Evolutionary conservation across 2,797 vertebrate genomes (phyloP), one percentile per base, ranked within the genome.

Genomic region (Neomorphus geoffroyi): DNA sequence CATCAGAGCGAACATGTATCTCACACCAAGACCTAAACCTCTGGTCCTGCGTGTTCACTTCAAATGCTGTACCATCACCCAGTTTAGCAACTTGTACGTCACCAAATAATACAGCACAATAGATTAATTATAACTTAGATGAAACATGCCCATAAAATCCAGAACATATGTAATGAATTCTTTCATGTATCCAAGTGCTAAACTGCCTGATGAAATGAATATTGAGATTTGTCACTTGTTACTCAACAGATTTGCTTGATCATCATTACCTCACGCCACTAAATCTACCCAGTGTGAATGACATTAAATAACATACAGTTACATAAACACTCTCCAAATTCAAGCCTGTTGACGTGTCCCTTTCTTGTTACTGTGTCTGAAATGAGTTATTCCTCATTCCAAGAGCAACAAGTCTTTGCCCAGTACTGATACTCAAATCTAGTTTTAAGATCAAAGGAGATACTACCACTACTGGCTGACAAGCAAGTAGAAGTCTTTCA

Each of bases 281-380:
- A 53, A 73, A 88, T 51, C 57, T 32, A 56, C 53, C 33, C 26
- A 16, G 35, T 14, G 57, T 41, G 37, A 78, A 87, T 45, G 41
- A 19, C 37, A 67, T 35, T 28, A 57, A 85, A 33, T 33, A 73
- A 65, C n/a, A 57, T 4, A 23, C 13, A 50, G 37, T 41, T 67
- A 71, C 83, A 73, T 7, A 81, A 64, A 61, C 18, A 43, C 32
- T 57, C 50, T 64, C 61, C 70, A 67, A 74, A 74, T 32, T 35
- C 28, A 67, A 39, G 41, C 10, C 27, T 3, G 1, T 3, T 18
- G 41, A 62, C 60, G 18, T 0, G 2, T 41, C 73, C 60, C 32
- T 69, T 8, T 32, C 30, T 79, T 24, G 26, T 19, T 56, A 37
- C 48, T 62, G n/a, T 35, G 39, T 61, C 6, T 57, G 61, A 80